Evolutionary conservation across 2,888 invertebrate genomes (phyloP).

Genomic region (Drosophila incognita): DNA sequence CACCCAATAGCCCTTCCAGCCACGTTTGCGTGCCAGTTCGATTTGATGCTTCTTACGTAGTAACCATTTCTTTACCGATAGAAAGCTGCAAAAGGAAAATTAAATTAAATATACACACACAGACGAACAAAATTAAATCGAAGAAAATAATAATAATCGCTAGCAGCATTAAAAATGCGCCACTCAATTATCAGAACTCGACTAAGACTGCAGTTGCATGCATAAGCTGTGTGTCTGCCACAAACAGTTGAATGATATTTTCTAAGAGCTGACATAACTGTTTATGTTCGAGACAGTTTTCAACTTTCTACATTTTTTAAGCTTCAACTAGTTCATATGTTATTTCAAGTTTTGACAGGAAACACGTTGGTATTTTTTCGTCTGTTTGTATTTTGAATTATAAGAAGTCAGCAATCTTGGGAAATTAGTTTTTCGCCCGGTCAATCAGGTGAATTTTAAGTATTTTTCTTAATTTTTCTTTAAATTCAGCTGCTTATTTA

Average conservation of each 20-base stretch:
- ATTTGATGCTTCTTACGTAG: slow-evolving; percentile 98
- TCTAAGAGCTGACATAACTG: background rate
- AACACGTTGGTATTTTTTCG: background rate
- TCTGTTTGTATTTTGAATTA: background rate
- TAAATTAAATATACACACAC: slow-evolving; percentile 9
- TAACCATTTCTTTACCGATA: slow-evolving; percentile 99
- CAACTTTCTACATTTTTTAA: background rate
- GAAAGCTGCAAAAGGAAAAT: slow-evolving; percentile 88
- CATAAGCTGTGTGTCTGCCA: background rate
- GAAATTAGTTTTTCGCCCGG: background rate
- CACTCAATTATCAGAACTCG: background rate
- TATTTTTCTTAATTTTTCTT: background rate
- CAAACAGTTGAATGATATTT: background rate
- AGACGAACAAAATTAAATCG: background rate
- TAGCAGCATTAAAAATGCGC: background rate
- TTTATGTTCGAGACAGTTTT: background rate
- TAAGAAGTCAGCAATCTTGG: background rate
- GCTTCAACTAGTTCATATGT: background rate
- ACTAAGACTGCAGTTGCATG: background rate
- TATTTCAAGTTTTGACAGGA: background rate
- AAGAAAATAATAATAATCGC: background rate
- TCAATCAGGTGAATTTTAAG: background rate
- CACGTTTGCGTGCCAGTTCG: slow-evolving; percentile 96
- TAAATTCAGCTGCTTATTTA: background rate
- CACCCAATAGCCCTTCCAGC: slow-evolving; percentile 99